phyloP scores from a whole-genome alignment of 1,140 invertebrate species.

The Brachionus paranguensis region DNA sequence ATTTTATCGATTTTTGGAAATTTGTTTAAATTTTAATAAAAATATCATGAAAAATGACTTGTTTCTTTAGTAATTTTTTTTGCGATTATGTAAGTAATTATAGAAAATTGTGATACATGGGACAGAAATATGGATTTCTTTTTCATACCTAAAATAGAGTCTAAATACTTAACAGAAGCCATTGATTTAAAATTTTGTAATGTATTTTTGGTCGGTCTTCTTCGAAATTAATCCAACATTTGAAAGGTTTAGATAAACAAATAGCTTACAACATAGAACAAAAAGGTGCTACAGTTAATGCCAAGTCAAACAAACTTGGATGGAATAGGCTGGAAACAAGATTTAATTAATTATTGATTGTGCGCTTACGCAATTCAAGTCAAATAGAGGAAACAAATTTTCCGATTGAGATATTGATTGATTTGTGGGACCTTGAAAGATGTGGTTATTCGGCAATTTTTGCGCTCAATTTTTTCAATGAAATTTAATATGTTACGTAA shows the following conservation, averaged over 20 bases:
- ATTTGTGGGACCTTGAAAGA: background rate
- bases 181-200: background rate
- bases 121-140: background rate
- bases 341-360: background rate
- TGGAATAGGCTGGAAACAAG: background rate
- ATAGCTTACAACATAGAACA: background rate
- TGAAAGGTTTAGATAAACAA: background rate
- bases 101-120: background rate
- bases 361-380: background rate
- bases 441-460: background rate
- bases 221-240: background rate
- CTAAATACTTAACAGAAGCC: background rate
- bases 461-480: background rate
- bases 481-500: slow-evolving; percentile 28
- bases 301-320: background rate
- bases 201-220: background rate
- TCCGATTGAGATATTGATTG: background rate
- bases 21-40: background rate
- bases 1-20: background rate
- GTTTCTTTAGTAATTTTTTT: background rate
- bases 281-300: background rate
- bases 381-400: background rate
- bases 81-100: background rate
- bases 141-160: background rate
- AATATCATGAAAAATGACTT: background rate